Base-by-base conservation (phyloP, 2,113 vertebrate species). In the Laterallus jamaicensis region DNA sequence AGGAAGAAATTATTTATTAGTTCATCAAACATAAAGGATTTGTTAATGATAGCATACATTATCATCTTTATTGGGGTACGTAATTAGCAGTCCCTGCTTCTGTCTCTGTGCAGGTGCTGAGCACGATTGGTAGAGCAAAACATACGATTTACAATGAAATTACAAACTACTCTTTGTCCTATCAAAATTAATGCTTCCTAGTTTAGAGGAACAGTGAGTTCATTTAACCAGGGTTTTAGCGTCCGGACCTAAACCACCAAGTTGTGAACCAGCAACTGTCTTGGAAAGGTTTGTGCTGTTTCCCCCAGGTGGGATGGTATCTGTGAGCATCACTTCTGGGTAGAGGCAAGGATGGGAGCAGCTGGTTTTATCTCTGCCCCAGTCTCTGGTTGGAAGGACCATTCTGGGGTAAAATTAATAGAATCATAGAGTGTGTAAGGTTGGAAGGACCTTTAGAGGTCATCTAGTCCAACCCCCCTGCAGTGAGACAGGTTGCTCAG, bases 1-100 rank as follows among this genome's bases (percentile, higher is more conserved):
- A 58, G 94, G 96, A 93, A 95, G 86, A 86, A 97, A 94, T 96
- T 95, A 95, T 95, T 95, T 96, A 97, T 95, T 95, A 95, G 84
- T 73, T 96, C 93, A 88, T 95, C 93, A 93, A 90, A 96, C 79
- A 95, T 88, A 90, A 83, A 95, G 66, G 68, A 83, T 83, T 49
- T 44, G 39, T 54, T 96, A 94, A 97, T 92, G 93, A 91, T 59
- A 70, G 55, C 84, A 92, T 96, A 91, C 49, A 69, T 96, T 96
- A 92, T 70, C 60, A 86, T 90, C 79, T 90, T 82, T 95, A 88
- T 91, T 94, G 79, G 95, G 90, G 90, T 63, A 68, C n/a, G 24
- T 95, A 94, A 97, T 96, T 96, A 97, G 66, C 79, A 68, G 39
- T 58, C 63, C 80, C 67, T 90, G 67, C 42, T 90, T 80, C 84